Percentiles rank a stretch among this genome's conserved stretches.
phyloP scores from a whole-genome alignment of 2,797 vertebrate genomes.

The Sebastiscus albofasciatus region DNA sequence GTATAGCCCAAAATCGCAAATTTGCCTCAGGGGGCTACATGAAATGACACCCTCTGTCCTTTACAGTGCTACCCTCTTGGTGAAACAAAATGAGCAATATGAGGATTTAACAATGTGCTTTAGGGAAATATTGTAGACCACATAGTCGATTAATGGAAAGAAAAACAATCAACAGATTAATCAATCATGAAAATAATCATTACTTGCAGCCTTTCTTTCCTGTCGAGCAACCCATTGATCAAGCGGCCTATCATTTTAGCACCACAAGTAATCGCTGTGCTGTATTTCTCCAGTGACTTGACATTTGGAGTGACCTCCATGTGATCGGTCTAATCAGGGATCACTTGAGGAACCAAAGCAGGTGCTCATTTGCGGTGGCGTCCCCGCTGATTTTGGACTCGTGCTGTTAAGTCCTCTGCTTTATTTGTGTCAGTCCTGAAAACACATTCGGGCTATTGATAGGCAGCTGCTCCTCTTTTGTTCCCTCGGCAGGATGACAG shows the following conservation, averaged over 20 bases:
- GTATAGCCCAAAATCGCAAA: no score
- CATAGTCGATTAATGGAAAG: no score
- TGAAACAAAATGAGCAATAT: neutral
- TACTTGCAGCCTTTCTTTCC: neutral
- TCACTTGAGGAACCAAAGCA: neutral
- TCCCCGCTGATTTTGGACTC: conserved; percentile 19
- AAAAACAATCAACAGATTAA: neutral
- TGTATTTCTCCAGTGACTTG: conserved; percentile 1
- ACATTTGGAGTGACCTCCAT: conserved; percentile 18
- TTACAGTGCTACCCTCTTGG: no score
- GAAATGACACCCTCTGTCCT: no score
- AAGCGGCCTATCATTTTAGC: neutral
- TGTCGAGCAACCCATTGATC: neutral
- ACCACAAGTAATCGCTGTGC: neutral
- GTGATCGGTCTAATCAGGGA: neutral
- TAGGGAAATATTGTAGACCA: neutral
- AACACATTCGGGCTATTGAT: conserved; percentile 61
- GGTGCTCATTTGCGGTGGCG: conserved; percentile 12
- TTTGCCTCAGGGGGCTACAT: no score
- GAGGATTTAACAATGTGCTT: neutral
- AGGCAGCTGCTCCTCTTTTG: conserved; percentile 81
- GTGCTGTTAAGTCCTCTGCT: conserved; percentile 18
- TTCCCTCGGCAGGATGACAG: conserved; percentile 70
- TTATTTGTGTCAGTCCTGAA: conserved; percentile 54
- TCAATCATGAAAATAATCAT: neutral